Evolutionary conservation across 2,888 invertebrate species (phyloP), one percentile per base, ranked within the genome.

Genomic region (Netelia inedita): DNA sequence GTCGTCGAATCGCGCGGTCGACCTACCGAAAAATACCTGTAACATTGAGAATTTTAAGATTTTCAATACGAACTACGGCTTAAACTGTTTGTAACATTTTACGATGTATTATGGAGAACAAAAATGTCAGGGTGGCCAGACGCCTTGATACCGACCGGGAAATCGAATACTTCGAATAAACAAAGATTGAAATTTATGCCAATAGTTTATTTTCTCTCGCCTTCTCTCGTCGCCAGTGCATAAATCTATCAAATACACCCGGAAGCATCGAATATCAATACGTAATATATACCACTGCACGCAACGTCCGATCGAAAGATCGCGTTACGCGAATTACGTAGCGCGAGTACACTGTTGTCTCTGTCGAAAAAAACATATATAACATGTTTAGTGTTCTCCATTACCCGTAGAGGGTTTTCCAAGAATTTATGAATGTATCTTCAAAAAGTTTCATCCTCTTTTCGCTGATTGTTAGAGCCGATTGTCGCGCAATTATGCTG

Each of bases 311-410:
- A 73, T 85, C 76, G 72, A 61, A 85, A 85, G 82, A 88, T 88
- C 86, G 79, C 75, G 79, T 88, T 87, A 86, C 88, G 68, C 65
- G 68, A 73, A 86, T 85, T 84, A 85, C 83, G 86, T 85, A 85
- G 86, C 72, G 76, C 69, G 81, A 82, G 79, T 82, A 65, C 28
- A 65, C 85, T 79, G 73, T 35, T 35, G 35, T 35, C 35, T 35
- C 6, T 35, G 35, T 80, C 63, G 68, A 81, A 66, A 71, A 71
- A 65, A 79, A 55, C 53, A 61, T 55, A 55, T 23, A 46, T 68
- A 35, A 0, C 5, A 6, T 35, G 35, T 35, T 28, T 5, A 1
- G 28, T 0, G 28, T 28, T 28, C 28, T 28, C 28, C 28, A 28
- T 28, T 28, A 28, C 28, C 28, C 0, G 2, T 28, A 28, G 28